Conservation (phyloP, 2,888 invertebrate genomes). For the Macroteleia sp. region DNA sequence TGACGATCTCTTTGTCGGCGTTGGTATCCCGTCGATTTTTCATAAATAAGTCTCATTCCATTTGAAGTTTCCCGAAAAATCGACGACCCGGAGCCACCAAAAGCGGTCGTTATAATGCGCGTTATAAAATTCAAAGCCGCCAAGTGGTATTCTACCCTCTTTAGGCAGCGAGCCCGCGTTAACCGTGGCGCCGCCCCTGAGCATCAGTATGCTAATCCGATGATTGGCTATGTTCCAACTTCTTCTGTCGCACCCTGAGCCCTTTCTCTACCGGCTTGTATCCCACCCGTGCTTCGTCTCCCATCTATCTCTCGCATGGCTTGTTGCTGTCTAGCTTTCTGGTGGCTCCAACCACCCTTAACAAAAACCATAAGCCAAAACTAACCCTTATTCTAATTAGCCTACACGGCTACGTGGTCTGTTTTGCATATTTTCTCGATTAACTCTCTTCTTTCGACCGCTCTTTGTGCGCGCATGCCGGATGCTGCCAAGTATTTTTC, state of each 20-base stretch:
- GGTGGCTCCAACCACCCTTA: constrained; percentile 77
- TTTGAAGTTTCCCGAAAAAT: constrained; percentile 52
- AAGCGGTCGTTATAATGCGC: constrained; percentile 70
- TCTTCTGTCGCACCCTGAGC: constrained; percentile 62
- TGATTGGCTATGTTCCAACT: constrained; percentile 83
- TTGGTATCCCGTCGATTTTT: constrained; percentile 36
- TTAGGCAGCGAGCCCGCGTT: constrained; percentile 67
- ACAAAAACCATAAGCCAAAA: constrained; percentile 83
- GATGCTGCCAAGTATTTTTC: constrained; percentile 57
- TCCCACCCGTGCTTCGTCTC: constrained; percentile 7
- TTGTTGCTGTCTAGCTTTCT: constrained; percentile 72
- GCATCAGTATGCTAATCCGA: constrained; percentile 84
- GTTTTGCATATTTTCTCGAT: constrained; percentile 81
- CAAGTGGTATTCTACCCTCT: constrained; percentile 82
- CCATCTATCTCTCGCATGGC: constrained; percentile 51
- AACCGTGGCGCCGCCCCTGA: constrained; percentile 82
- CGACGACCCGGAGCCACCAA: constrained; percentile 44
- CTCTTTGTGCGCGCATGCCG: constrained; percentile 44
- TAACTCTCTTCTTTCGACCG: constrained; percentile 73
- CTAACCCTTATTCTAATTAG: constrained; percentile 84
- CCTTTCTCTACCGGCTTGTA: constrained; percentile 38
- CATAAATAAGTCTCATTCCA: constrained; percentile 42
- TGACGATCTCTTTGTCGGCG: constrained; percentile 41
- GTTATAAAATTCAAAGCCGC: constrained; percentile 79
- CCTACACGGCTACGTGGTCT: constrained; percentile 71